Evolutionary conservation across 2,113 vertebrate genomes (phyloP), one percentile per base, ranked within the genome.

Genomic region (Panthera tigris): DNA sequence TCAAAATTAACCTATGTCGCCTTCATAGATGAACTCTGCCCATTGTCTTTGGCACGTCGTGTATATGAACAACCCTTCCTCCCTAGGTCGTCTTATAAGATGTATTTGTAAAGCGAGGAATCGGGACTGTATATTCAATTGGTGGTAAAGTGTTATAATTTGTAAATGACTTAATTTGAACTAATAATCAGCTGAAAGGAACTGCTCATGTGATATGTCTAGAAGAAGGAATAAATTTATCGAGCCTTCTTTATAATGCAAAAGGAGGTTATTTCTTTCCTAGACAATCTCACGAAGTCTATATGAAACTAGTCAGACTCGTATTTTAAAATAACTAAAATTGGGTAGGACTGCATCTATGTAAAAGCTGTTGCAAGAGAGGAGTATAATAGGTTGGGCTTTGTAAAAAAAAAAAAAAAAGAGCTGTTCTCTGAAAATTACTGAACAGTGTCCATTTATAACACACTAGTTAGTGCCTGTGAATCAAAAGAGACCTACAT

Each of bases 81-180:
- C 1, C 4, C 29, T 71, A 14, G 7, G 19, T 93, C 27, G 27
- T 96, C 78, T 81, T 81, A 69, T 48, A 71, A 74, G 27, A 81
- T 23, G 10, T n/a, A 4, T 90, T 65, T 66, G 0, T 55, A 69
- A 80, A 79, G 27, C 39, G 18, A 91, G 36, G 65, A n/a, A 81
- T 78, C 65, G 45, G 7, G 21, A 92, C 19, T 94, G 2, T n/a
- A 16, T 61, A 48, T 82, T 79, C 21, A 48, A 9, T 25, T 89
- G 45, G 3, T 91, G 31, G 55, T 50, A 84, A 94, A 80, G 23
- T 73, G 16, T 78, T 85, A 36, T 33, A 23, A 83, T 45, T 80
- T 94, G 96, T 80, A 50, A 97, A 73, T 48, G 68, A 55, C 25
- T 68, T 91, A 65, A 82, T 87, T 89, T 91, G 84, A 97, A 1